A percentile compares a stretch with the other conserved stretches of the same genome.
phyloP scores from a whole-genome alignment of 1,140 invertebrate species.

The Trichomalopsis sarcophagae region DNA sequence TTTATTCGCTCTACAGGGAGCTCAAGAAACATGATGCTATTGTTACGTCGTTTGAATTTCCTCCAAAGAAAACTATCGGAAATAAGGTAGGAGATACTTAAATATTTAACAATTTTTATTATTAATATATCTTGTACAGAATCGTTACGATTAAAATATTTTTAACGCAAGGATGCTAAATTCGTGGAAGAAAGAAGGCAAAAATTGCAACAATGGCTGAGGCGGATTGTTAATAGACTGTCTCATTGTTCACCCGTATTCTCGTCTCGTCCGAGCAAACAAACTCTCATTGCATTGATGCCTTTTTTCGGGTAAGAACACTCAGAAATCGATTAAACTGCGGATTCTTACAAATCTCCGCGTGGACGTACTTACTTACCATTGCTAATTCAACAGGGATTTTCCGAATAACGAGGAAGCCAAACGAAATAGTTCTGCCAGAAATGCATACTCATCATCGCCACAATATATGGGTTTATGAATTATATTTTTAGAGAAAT shows the following conservation, averaged over 20 bases:
- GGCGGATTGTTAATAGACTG: conserved; percentile 83
- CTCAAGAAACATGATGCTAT: conserved; percentile 88
- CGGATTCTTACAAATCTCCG: conserved; percentile 14
- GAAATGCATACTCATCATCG: conserved; percentile 69
- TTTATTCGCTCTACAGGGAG: conserved; percentile 87
- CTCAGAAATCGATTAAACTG: conserved; percentile 25
- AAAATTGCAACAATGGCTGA: conserved; percentile 86
- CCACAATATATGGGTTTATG: conserved; percentile 73
- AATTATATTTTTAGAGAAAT: conserved; percentile 55
- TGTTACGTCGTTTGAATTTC: conserved; percentile 89
- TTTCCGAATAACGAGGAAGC: conserved; percentile 65
- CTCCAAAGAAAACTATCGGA: conserved; percentile 93
- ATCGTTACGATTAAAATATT: not conserved
- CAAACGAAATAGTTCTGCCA: conserved; percentile 64
- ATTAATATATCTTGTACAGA: not conserved
- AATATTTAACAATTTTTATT: conserved; percentile 37
- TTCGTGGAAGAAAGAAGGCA: conserved; percentile 87
- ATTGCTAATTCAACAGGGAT: conserved; percentile 63
- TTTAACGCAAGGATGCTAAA: conserved; percentile 80
- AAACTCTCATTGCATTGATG: conserved; percentile 82
- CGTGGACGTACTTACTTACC: conserved; percentile 27
- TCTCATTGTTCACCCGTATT: conserved; percentile 82
- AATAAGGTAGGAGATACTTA: conserved; percentile 82
- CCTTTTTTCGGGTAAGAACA: conserved; percentile 87
- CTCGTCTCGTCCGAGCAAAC: conserved; percentile 80